phyloP scores from a whole-genome alignment of 1,140 invertebrate species.

The Palaemon carinicauda region DNA sequence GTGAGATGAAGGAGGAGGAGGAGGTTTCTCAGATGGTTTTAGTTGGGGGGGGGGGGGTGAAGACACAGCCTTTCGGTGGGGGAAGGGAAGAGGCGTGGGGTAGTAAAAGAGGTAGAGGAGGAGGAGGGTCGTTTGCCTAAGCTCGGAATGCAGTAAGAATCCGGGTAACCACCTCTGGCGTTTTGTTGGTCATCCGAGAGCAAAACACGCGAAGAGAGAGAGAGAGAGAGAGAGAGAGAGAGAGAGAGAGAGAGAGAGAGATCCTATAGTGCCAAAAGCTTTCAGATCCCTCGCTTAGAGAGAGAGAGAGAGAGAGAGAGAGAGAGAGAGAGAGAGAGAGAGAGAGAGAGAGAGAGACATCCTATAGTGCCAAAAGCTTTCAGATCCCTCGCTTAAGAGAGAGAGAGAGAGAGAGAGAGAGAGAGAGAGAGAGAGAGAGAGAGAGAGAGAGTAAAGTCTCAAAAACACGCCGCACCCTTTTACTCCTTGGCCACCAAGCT shows the following conservation, averaged over 20 bases:
- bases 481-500: no score
- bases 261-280: not conserved
- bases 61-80: not conserved
- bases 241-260: no score
- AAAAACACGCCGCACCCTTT: no score
- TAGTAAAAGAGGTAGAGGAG: not conserved
- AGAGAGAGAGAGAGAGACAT: not conserved
- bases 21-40: no score
- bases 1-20: not conserved
- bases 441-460: not conserved
- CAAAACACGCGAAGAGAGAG: no score
- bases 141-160: not conserved
- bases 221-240: no score
- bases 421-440: slow-evolving; percentile 8
- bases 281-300: not conserved
- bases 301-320: not conserved
- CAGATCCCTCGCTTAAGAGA: not conserved
- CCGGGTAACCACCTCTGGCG: not conserved
- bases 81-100: not conserved
- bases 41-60: not conserved
- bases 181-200: not conserved
- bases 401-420: not conserved
- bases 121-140: not conserved
- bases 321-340: slow-evolving; percentile 7
- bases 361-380: not conserved